These are phyloP conservation scores for Platycercus adscitus DNA, from an alignment of 2,113 vertebrate species.

Conservation along the genomic window DNA sequence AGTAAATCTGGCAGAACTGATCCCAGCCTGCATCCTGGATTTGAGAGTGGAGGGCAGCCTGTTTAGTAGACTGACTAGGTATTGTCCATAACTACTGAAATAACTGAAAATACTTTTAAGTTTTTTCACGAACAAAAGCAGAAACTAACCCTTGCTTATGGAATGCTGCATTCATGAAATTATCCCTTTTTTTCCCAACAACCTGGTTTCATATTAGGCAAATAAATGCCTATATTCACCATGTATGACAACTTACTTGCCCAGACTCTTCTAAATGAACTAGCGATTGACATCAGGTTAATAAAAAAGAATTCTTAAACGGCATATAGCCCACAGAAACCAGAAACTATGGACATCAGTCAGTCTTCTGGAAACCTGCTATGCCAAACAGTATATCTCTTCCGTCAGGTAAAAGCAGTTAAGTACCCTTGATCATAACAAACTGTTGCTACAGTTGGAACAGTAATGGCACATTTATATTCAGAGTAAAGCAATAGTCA, in stretches of 20 bases:
- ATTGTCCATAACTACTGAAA: background rate
- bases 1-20: background rate
- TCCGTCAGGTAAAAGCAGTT: background rate
- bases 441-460: conserved; percentile 13
- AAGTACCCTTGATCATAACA: conserved; percentile 8
- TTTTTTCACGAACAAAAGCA: background rate
- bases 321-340: background rate
- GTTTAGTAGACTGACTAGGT: background rate
- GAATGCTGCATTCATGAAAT: background rate
- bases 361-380: conserved; percentile 7
- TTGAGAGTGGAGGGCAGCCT: background rate
- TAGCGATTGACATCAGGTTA: background rate
- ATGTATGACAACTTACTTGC: background rate
- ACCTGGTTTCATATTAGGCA: background rate
- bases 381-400: background rate
- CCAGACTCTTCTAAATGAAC: background rate
- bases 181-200: background rate
- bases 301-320: background rate
- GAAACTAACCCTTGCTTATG: background rate
- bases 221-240: background rate
- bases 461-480: conserved; percentile 5
- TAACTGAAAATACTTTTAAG: background rate
- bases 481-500: background rate
- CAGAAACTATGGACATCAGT: background rate
- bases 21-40: background rate